Evolutionary conservation across 2,797 vertebrate species (phyloP).

Genomic region (Ptychobarbus kaznakovi): DNA sequence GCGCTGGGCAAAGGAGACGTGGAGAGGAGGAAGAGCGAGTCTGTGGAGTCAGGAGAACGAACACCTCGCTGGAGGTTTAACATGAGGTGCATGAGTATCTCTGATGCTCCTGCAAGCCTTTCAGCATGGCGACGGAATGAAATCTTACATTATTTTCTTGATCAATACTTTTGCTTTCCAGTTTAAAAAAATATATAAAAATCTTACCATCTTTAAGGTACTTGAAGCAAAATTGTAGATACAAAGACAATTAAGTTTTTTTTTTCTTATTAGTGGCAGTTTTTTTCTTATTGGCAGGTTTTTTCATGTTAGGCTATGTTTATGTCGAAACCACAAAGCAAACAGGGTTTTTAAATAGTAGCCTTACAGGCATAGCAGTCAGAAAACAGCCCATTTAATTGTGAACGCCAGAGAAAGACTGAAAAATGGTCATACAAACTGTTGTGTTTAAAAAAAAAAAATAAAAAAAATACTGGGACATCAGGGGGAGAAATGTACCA

Average conservation of each 20-base stretch:
- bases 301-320: too few relatives aligned
- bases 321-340: not conserved
- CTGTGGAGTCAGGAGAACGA: not conserved
- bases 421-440: not conserved
- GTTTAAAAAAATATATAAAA: not conserved
- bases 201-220: not conserved
- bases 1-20: conserved; percentile 15
- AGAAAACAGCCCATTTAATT: not conserved
- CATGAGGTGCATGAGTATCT: conserved; percentile 26
- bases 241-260: too few relatives aligned
- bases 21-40: not conserved
- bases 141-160: not conserved
- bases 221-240: not conserved
- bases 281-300: too few relatives aligned
- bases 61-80: conserved; percentile 16
- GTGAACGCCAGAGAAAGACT: not conserved
- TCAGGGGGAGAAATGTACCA: not conserved
- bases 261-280: too few relatives aligned
- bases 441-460: not conserved
- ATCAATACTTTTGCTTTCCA: not conserved
- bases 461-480: too few relatives aligned
- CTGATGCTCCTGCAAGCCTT: not conserved
- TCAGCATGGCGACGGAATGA: not conserved
- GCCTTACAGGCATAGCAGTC: not conserved
- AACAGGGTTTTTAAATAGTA: not conserved